phyloP scores from a whole-genome alignment of 1,140 invertebrate genomes.

The Formica exsecta region DNA sequence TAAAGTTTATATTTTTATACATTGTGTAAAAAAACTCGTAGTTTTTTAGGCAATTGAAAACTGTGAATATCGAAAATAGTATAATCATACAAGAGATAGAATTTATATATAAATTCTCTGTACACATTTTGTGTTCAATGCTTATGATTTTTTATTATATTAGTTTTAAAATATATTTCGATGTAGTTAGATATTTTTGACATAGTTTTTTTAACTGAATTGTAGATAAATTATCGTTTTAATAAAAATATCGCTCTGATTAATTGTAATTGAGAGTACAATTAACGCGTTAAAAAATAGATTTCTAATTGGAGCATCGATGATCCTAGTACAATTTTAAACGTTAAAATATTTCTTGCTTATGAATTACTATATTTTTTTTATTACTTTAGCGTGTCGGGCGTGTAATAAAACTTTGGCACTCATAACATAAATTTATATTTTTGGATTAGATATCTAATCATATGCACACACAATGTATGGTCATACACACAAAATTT shows the following conservation, averaged over 20 bases:
- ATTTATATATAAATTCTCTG: background rate
- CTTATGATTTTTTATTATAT: background rate
- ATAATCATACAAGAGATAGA: background rate
- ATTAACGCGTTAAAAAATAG: conserved; percentile 16
- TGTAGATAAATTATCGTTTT: conserved; percentile 20
- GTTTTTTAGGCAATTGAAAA: background rate
- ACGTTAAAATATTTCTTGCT: background rate
- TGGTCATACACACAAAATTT: background rate
- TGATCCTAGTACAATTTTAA: conserved; percentile 1
- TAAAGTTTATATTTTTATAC: background rate
- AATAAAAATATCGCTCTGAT: background rate
- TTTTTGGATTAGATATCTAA: background rate
- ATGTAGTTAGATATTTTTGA: background rate
- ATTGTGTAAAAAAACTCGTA: background rate
- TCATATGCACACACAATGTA: too few species aligned
- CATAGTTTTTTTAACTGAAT: background rate
- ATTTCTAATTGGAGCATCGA: background rate
- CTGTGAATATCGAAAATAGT: background rate
- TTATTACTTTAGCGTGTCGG: background rate
- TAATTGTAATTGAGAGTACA: background rate
- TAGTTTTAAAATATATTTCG: conserved; percentile 16
- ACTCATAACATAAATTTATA: background rate
- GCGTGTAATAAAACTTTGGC: background rate
- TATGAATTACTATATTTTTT: background rate
- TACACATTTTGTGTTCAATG: background rate